Percentiles rank a stretch among this genome's conserved stretches.
phyloP scores from a whole-genome alignment of 2,113 vertebrate genomes.

The Loxodonta africana region DNA sequence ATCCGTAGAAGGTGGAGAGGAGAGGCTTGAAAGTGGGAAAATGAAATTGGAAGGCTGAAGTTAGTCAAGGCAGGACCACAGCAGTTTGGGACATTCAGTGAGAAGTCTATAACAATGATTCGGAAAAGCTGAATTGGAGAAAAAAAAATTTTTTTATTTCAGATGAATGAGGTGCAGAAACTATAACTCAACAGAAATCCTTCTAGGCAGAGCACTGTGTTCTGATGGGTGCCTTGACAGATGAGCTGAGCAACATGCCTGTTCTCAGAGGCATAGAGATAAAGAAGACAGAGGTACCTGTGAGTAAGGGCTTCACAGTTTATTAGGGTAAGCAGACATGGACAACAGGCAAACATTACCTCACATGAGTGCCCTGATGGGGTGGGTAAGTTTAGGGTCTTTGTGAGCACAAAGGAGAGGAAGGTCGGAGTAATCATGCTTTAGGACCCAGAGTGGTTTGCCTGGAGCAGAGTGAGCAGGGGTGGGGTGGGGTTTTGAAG shows the following conservation, averaged over 20 bases:
- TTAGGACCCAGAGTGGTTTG: not conserved
- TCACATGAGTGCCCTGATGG: not conserved
- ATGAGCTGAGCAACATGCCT: not conserved
- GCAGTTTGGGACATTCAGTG: not conserved
- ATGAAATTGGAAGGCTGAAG: not conserved
- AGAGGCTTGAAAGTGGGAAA: not conserved
- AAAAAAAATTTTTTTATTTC: not conserved
- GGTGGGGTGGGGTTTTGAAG: not conserved
- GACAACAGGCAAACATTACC: not conserved
- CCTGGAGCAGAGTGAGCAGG: not conserved
- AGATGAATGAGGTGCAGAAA: constrained; percentile 44
- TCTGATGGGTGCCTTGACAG: not conserved
- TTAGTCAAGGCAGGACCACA: not conserved
- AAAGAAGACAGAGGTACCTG: not conserved
- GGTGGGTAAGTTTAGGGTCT: not conserved
- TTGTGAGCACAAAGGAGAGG: not conserved
- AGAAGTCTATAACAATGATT: not conserved
- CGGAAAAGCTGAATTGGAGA: constrained; percentile 17
- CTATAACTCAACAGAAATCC: not conserved
- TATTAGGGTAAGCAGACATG: not conserved
- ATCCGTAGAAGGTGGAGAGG: not conserved
- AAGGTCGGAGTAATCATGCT: not conserved
- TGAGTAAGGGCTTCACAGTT: not conserved
- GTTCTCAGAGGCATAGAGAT: not conserved
- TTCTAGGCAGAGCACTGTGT: not conserved